Evolutionary conservation across 1,140 invertebrate genomes (phyloP).

Genomic region (Drosophila bipectinata): DNA sequence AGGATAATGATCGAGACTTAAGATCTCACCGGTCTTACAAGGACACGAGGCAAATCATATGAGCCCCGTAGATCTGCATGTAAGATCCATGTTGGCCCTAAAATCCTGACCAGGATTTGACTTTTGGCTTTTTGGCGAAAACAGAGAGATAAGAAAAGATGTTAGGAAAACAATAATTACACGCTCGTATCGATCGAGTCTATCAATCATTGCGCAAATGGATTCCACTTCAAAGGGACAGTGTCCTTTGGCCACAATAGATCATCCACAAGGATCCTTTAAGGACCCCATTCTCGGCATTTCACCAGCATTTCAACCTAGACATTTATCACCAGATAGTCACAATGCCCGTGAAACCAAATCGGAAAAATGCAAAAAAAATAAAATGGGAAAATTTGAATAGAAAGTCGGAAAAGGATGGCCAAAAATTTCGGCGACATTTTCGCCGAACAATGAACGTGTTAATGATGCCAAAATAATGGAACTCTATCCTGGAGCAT

Average conservation of each 20-base stretch:
- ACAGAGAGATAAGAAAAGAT: background rate
- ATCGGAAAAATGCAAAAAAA: background rate
- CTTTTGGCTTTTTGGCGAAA: slow-evolving; percentile 14
- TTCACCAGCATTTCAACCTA: slow-evolving; percentile 49
- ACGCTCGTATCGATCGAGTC: slow-evolving; percentile 5
- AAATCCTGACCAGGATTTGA: background rate
- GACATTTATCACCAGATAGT: slow-evolving; percentile 31
- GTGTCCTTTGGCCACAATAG: slow-evolving; percentile 28
- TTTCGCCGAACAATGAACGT: slow-evolving; percentile 64
- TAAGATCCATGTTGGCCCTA: background rate
- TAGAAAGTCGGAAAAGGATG: slow-evolving; percentile 44
- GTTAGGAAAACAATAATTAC: background rate
- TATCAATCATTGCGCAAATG: slow-evolving; percentile 52
- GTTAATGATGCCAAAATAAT: slow-evolving; percentile 82
- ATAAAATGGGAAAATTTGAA: slow-evolving; percentile 53
- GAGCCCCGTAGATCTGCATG: slow-evolving; percentile 24
- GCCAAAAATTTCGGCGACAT: slow-evolving; percentile 37
- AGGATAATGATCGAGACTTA: slow-evolving; percentile 10
- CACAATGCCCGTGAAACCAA: slow-evolving; percentile 5
- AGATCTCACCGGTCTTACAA: background rate
- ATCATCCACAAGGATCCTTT: slow-evolving; percentile 23
- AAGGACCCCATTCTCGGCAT: slow-evolving; percentile 47
- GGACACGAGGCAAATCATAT: slow-evolving; percentile 10
- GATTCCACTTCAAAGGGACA: slow-evolving; percentile 25
- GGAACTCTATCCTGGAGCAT: slow-evolving; percentile 45